Evolutionary conservation across 2,888 invertebrate species (phyloP).

Genomic region (Euzophera pinguis): DNA sequence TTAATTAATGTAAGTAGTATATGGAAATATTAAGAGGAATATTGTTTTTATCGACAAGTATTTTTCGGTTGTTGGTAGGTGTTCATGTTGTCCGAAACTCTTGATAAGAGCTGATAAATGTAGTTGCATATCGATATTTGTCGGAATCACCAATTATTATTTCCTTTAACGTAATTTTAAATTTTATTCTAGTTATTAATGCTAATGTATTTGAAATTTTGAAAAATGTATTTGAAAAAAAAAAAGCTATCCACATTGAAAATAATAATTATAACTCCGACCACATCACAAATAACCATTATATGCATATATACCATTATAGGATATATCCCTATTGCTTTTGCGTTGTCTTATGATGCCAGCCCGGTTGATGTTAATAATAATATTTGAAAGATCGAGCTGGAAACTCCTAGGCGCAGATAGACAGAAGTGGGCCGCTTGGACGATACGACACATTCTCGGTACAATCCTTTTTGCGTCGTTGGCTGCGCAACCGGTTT

Average conservation of each 20-base stretch:
- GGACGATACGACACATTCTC: conserved; percentile 47
- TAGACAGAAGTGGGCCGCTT: conserved; percentile 30
- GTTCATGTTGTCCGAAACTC: neutral
- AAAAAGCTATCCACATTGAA: too few species aligned
- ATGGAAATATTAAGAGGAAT: too few species aligned
- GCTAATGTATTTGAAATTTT: too few species aligned
- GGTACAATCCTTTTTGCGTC: conserved; percentile 61
- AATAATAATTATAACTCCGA: too few species aligned
- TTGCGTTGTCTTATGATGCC: too few species aligned
- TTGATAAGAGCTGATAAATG: neutral
- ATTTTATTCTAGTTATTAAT: conserved; percentile 5
- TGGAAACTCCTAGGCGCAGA: conserved; percentile 50
- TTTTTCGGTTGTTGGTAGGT: neutral
- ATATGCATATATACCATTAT: too few species aligned
- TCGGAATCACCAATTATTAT: neutral
- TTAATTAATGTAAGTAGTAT: too few species aligned
- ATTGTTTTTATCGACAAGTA: neutral
- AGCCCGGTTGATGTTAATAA: too few species aligned
- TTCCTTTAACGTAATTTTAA: neutral
- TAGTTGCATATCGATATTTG: neutral
- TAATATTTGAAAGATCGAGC: conserved; percentile 32
- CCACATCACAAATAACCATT: too few species aligned
- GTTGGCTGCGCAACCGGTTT: conserved; percentile 60
- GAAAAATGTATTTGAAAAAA: too few species aligned
- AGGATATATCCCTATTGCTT: too few species aligned